A percentile compares a stretch with the other conserved stretches of the same genome.
Evolutionary conservation across 53 echinoderm and acorn worm genomes (phyloP).

Genomic region (Patiria pectinifera): DNA sequence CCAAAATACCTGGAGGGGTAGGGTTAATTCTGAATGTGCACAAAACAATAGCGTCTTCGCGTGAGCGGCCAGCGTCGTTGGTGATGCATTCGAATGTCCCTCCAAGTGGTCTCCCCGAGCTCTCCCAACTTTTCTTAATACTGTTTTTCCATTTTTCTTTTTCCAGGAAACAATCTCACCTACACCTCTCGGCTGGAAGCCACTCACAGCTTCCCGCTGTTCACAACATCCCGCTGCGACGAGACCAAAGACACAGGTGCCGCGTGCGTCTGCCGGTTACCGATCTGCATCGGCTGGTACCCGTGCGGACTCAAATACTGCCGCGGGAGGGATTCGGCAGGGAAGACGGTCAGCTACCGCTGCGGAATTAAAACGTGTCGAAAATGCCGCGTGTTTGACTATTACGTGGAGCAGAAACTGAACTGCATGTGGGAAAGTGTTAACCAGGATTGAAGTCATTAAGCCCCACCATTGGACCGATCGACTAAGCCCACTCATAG

Average conservation of each 20-base stretch:
- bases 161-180: conserved; percentile 85
- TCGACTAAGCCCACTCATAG: no score
- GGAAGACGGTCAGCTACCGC: conserved; percentile 90
- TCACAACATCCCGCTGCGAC: conserved; percentile 70
- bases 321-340: conserved; percentile 93
- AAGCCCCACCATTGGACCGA: not conserved
- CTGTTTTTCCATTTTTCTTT: not conserved
- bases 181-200: conserved; percentile 80
- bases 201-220: conserved; percentile 70
- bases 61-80: no score
- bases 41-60: no score
- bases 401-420: conserved; percentile 76
- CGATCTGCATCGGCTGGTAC: conserved; percentile 98
- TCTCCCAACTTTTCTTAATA: not conserved
- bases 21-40: no score
- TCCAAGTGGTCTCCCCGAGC: not conserved
- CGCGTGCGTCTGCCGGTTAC: conserved; percentile 87
- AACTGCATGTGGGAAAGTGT: conserved; percentile 83
- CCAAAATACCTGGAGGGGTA: no score
- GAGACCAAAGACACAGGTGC: conserved; percentile 60
- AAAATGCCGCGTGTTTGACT: conserved; percentile 85
- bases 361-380: conserved; percentile 97
- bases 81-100: not conserved
- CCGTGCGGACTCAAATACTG: conserved; percentile 99
- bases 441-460: not conserved